phyloP scores from a whole-genome alignment of 2,113 vertebrate species.

The Monopterus albus region DNA sequence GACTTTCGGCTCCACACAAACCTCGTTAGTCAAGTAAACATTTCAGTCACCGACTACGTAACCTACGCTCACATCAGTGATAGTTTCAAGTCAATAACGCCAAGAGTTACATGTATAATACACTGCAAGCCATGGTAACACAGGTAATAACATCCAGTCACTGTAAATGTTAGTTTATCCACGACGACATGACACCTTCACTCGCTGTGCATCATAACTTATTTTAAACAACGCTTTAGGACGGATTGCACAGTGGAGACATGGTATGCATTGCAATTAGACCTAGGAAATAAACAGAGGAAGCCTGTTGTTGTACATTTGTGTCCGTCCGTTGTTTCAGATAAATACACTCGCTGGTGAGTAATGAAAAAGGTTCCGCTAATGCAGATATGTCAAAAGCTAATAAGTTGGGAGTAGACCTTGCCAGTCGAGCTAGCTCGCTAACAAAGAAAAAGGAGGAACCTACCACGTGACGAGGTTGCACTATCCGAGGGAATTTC shows the following conservation, averaged over 20 bases:
- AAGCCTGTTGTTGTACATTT: slow-evolving; percentile 6
- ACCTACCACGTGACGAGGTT: slow-evolving; percentile 96
- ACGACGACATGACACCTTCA: not conserved
- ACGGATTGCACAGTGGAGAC: slow-evolving; percentile 39
- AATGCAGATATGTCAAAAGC: slow-evolving; percentile 49
- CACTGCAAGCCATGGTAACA: not conserved
- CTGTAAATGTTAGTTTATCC: no score
- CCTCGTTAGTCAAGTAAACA: slow-evolving; percentile 44
- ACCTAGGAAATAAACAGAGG: slow-evolving; percentile 51
- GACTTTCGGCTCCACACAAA: slow-evolving; percentile 5
- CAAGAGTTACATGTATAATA: not conserved
- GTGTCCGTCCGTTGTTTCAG: not conserved
- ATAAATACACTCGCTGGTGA: not conserved
- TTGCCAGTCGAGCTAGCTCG: slow-evolving; percentile 70
- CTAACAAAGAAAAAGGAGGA: slow-evolving; percentile 93
- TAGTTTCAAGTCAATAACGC: slow-evolving; percentile 40
- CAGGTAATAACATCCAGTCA: not conserved
- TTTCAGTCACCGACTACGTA: slow-evolving; percentile 22
- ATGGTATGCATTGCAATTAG: slow-evolving; percentile 62
- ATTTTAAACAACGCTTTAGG: slow-evolving; percentile 42
- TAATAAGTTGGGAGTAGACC: slow-evolving; percentile 71
- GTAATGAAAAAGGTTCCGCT: not conserved
- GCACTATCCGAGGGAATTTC: slow-evolving; percentile 93
- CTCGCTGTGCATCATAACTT: slow-evolving; percentile 39
- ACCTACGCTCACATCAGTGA: slow-evolving; percentile 8